Base-by-base conservation (phyloP, 64 coral and sea anemone genomes). In the Actinia equina region DNA sequence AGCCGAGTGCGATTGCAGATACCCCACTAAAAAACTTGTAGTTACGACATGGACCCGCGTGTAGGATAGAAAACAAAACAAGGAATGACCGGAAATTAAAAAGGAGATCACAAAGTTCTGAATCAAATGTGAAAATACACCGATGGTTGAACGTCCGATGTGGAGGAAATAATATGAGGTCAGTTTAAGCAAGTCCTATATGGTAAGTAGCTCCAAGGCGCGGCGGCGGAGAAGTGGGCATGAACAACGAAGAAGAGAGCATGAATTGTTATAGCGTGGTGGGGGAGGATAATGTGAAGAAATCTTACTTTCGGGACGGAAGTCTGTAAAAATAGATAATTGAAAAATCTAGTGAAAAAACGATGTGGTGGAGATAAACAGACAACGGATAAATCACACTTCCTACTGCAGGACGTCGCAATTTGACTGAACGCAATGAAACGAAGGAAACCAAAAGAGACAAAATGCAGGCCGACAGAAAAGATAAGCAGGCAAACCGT, bases 11-110 rank as follows among this genome's bases (percentile, higher is more conserved):
- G 78, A 81, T 4, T n/a, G n/a, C n/a, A 81, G 44, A 14, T 19
- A 81, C 17, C n/a, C n/a, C n/a, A n/a, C n/a, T n/a, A 81, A 45
- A 19, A 43, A 20, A 14, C 78, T 15, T 49, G 17, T 20, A 20
- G 78, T 22, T 49, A n/a, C 16, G 23, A 44, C n/a, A 81, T 81
- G 78, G 78, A 81, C 51, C n/a, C n/a, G n/a, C n/a, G n/a, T n/a
- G 78, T 81, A 8, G 78, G n/a, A 81, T 6, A 74, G 9, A 37
- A 8, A 5, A 13, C n/a, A n/a, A 74, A 74, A 4, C 69, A 81
- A 11, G 43, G 22, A 81, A 49, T n/a, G 43, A 23, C 20, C 14
- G 43, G n/a, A n/a, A n/a, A n/a, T n/a, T n/a, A 81, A 81, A 8
- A n/a, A 52, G 7, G 42, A 17, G 44, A 37, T 12, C 9, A 41